phyloP scores from a whole-genome alignment of 2,797 vertebrate genomes.

The Pipistrellus pygmaeus region DNA sequence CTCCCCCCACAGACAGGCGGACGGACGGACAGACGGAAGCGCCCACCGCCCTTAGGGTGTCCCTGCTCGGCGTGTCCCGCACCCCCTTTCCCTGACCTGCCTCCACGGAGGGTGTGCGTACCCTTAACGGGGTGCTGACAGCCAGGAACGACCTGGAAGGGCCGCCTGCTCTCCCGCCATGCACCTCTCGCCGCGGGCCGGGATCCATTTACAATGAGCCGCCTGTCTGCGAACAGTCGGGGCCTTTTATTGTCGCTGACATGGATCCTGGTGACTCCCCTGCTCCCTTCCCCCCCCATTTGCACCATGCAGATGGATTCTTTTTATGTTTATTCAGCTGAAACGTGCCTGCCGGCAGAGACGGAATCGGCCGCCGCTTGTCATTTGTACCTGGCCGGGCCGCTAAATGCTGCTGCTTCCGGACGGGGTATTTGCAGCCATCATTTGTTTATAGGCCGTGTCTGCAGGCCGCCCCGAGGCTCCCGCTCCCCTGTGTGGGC shows the following conservation, averaged over 20 bases:
- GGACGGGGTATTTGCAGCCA: constrained; percentile 75
- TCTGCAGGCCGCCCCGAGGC: constrained; percentile 74
- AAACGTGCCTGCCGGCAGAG: constrained; percentile 74
- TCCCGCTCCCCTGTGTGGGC: constrained; percentile 52
- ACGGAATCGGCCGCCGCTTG: constrained; percentile 80
- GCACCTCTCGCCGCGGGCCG: background rate
- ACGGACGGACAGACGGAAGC: background rate
- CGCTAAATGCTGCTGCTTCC: constrained; percentile 82
- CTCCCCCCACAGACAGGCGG: background rate
- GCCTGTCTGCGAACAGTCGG: constrained; percentile 71
- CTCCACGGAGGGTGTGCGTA: background rate
- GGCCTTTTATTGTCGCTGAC: constrained; percentile 78
- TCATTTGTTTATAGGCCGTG: constrained; percentile 72
- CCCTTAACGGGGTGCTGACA: constrained; percentile 35
- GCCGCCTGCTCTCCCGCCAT: constrained; percentile 4
- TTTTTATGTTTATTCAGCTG: constrained; percentile 84
- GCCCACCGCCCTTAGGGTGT: background rate
- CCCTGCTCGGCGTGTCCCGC: background rate
- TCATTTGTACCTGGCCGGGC: constrained; percentile 80
- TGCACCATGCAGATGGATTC: constrained; percentile 78
- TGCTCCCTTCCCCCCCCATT: background rate
- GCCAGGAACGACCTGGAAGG: background rate
- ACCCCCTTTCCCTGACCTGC: background rate
- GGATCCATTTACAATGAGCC: constrained; percentile 69
- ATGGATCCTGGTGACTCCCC: constrained; percentile 58